These are phyloP conservation scores for Conus canariensis DNA, from an alignment of 2,888 invertebrate species.

Conservation along the genomic window DNA sequence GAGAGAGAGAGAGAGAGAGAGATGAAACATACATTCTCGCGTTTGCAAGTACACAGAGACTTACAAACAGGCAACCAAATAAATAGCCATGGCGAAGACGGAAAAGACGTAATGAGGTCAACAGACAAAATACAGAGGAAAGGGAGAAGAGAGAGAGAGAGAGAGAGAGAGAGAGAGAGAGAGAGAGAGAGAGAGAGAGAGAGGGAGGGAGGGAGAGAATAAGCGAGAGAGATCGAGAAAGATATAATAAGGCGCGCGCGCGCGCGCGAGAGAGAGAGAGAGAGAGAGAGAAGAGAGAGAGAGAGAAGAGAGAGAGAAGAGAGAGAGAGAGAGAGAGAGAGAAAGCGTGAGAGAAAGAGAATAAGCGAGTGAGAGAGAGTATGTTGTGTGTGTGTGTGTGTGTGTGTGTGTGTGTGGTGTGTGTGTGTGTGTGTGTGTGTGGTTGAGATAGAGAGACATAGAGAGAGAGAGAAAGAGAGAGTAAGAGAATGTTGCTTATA, in stretches of 20 bases:
- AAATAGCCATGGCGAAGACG: neutral
- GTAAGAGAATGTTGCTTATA: no score
- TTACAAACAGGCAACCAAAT: neutral
- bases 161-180: neutral
- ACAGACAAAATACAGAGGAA: neutral
- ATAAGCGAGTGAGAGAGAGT: no score
- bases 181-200: conserved; percentile 13
- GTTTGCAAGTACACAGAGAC: neutral
- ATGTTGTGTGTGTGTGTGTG: no score
- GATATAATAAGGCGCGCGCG: no score
- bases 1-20: conserved; percentile 1
- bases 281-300: no score
- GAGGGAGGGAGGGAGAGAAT: neutral
- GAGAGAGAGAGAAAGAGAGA: conserved; percentile 7
- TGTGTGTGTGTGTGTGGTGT: no score
- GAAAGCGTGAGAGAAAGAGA: neutral
- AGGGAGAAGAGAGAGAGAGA: neutral
- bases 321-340: no score
- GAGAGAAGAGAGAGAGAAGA: no score
- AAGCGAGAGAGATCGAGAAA: neutral
- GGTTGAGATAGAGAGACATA: neutral
- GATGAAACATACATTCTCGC: neutral
- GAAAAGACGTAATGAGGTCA: neutral
- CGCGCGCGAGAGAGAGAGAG: no score
- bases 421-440: no score